Evolutionary conservation across 2,888 invertebrate species (phyloP).

Genomic region (Zhuqinia jingwanae): DNA sequence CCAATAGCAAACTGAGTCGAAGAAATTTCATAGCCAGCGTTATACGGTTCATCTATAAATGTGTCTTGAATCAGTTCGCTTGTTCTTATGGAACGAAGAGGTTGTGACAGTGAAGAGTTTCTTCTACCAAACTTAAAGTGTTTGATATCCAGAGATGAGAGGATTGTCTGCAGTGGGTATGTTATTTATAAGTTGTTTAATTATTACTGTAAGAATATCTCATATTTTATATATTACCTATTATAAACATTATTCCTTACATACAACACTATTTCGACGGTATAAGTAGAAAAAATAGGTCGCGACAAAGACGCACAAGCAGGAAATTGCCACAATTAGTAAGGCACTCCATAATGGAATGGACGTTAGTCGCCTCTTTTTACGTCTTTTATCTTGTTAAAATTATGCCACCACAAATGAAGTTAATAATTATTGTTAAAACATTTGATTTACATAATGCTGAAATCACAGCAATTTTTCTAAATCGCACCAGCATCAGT

Average conservation of each 20-base stretch:
- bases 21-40: slow-evolving; percentile 21
- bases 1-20: slow-evolving; percentile 34
- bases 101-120: background rate
- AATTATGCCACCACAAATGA: too few relatives aligned
- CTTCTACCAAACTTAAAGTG: slow-evolving; percentile 60
- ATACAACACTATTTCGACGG: slow-evolving; percentile 26
- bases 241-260: background rate
- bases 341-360: slow-evolving; percentile 57
- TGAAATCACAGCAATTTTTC: too few relatives aligned
- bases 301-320: slow-evolving; percentile 35
- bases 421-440: too few relatives aligned
- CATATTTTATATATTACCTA: background rate
- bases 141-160: slow-evolving; percentile 46
- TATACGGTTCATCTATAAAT: slow-evolving; percentile 43
- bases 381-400: background rate
- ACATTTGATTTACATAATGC: too few relatives aligned
- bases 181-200: background rate
- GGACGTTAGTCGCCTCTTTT: slow-evolving; percentile 1
- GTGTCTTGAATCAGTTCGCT: background rate
- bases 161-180: slow-evolving; percentile 4
- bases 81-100: background rate
- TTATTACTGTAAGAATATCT: background rate
- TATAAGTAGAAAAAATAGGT: slow-evolving; percentile 53
- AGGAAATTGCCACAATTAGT: slow-evolving; percentile 46
- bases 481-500: too few relatives aligned